Evolutionary conservation across 2,888 invertebrate species (phyloP).

Genomic region (Drosophila acutilabella): DNA sequence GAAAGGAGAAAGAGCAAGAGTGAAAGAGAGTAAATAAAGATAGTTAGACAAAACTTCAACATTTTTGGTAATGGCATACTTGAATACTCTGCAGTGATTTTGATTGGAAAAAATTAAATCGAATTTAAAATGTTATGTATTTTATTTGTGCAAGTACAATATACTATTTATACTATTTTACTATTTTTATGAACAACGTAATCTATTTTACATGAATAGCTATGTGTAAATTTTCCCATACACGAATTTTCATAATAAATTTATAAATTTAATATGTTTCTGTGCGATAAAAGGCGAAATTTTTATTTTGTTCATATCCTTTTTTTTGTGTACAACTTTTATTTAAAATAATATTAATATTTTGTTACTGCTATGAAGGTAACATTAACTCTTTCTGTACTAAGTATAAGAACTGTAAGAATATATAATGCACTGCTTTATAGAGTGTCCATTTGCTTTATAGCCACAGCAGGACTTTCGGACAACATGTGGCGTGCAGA

Average conservation of each 20-base stretch:
- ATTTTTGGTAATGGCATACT: not conserved
- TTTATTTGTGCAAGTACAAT: too few relatives aligned
- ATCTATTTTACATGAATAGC: too few relatives aligned
- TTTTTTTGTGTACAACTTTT: not conserved
- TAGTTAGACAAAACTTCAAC: not conserved
- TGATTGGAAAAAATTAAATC: too few relatives aligned
- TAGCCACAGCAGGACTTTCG: constrained; percentile 32
- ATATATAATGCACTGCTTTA: constrained; percentile 19
- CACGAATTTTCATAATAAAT: too few relatives aligned
- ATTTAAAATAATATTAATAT: not conserved
- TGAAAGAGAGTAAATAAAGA: not conserved
- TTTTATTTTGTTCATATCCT: not conserved
- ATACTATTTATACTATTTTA: too few relatives aligned
- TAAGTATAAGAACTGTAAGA: not conserved
- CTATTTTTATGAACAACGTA: too few relatives aligned
- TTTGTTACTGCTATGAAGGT: too few relatives aligned
- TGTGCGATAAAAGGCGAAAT: too few relatives aligned
- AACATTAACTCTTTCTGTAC: too few relatives aligned
- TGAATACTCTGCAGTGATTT: not conserved
- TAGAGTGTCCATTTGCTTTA: constrained; percentile 41
- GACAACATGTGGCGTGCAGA: constrained; percentile 45
- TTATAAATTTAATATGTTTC: too few relatives aligned
- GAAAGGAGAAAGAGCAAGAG: not conserved
- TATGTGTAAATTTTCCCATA: too few relatives aligned
- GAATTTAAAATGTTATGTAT: too few relatives aligned